phyloP scores from a whole-genome alignment of 2,888 invertebrate genomes.

The Phalera bucephala region DNA sequence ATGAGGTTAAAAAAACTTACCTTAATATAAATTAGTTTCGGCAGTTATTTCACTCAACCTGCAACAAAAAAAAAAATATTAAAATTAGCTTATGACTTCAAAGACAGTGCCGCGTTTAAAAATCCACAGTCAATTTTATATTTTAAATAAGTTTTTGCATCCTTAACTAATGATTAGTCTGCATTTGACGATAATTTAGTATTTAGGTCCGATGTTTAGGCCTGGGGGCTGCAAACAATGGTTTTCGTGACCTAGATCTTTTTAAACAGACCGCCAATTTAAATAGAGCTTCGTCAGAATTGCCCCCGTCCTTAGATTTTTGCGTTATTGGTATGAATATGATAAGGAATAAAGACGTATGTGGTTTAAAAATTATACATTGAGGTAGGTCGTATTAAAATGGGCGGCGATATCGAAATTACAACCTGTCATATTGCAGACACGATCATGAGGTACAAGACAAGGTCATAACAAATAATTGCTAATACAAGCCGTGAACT shows the following conservation, averaged over 20 bases:
- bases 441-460: constrained; percentile 65
- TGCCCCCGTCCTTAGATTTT: constrained; percentile 28
- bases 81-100: constrained; percentile 32
- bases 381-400: constrained; percentile 31
- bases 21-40: constrained; percentile 33
- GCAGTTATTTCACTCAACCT: constrained; percentile 29
- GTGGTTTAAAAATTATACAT: constrained; percentile 26
- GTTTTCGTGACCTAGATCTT: constrained; percentile 80
- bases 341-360: constrained; percentile 30
- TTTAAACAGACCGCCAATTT: constrained; percentile 55
- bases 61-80: constrained; percentile 41
- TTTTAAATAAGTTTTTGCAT: constrained; percentile 58
- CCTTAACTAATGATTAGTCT: constrained; percentile 65
- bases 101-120: constrained; percentile 37
- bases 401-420: constrained; percentile 63
- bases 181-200: constrained; percentile 73
- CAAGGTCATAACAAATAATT: constrained; percentile 67
- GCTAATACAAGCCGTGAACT: constrained; percentile 39
- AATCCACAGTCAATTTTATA: constrained; percentile 51
- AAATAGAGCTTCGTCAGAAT: constrained; percentile 35
- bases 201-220: constrained; percentile 68
- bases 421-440: constrained; percentile 76
- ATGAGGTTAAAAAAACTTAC: no score
- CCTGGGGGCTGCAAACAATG: constrained; percentile 68
- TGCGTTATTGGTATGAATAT: constrained; percentile 21